Percentiles rank a stretch among this genome's conserved stretches.
These are phyloP conservation scores for Patiria pectinifera DNA, from an alignment of 53 echinoderm and acorn worm species.

Conservation along the genomic window DNA sequence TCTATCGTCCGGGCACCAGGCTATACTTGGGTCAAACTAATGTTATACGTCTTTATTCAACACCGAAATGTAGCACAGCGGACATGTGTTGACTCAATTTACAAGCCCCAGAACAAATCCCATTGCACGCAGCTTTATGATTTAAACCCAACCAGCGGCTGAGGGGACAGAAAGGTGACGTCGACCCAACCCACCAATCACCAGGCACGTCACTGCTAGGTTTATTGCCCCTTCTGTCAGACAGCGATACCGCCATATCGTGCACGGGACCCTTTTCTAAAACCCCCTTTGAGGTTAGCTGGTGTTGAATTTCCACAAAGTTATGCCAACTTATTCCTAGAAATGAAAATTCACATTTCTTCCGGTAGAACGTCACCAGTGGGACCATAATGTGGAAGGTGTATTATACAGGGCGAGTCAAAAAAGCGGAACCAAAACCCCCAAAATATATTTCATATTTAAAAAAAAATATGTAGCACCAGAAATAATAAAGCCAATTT, in stretches of 20 bases:
- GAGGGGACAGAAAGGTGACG: conserved; percentile 41
- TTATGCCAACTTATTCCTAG: conserved; percentile 32
- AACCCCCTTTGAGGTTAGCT: conserved; percentile 30
- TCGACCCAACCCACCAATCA: conserved; percentile 47
- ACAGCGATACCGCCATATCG: neutral
- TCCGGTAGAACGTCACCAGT: conserved; percentile 5
- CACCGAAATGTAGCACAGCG: neutral
- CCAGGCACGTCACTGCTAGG: conserved; percentile 46
- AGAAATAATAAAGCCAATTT: no score
- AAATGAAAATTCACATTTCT: neutral
- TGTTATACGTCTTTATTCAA: neutral
- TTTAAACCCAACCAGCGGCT: conserved; percentile 28
- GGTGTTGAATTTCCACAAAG: conserved; percentile 50
- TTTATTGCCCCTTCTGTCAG: neutral
- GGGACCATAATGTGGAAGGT: neutral
- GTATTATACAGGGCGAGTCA: neutral
- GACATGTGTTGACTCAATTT: conserved; percentile 60
- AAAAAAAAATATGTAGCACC: no score
- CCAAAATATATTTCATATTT: no score
- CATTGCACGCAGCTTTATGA: conserved; percentile 21
- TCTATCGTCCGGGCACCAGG: conserved; percentile 17
- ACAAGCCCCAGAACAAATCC: conserved; percentile 18
- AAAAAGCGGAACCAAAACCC: no score
- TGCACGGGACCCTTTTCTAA: neutral
- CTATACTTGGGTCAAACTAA: neutral